These are phyloP conservation scores for Malthinus seriepunctatus DNA, from an alignment of 2,888 invertebrate species.

Conservation along the genomic window DNA sequence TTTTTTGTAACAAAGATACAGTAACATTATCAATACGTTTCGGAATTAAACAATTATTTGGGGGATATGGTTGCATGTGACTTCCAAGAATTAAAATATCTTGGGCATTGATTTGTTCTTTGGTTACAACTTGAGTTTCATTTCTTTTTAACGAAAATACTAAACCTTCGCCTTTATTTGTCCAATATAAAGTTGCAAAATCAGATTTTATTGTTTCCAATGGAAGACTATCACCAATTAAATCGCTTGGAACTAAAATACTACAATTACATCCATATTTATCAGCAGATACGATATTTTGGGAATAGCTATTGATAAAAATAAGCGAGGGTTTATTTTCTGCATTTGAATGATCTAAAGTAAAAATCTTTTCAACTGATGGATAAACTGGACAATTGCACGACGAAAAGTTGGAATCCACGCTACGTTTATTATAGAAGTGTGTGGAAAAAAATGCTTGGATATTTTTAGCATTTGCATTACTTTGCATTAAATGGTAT, in stretches of 20 bases:
- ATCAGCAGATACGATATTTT: constrained; percentile 66
- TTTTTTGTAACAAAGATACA: constrained; percentile 58
- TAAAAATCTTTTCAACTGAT: constrained; percentile 65
- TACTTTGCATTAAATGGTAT: constrained; percentile 66
- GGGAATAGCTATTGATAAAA: constrained; percentile 66
- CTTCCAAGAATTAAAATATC: constrained; percentile 65
- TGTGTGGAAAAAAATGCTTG: constrained; percentile 59
- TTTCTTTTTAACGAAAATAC: constrained; percentile 65
- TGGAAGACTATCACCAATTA: constrained; percentile 57
- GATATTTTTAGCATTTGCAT: constrained; percentile 61
- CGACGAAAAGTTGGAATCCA: constrained; percentile 29
- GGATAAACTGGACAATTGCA: constrained; percentile 72
- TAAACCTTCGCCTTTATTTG: constrained; percentile 62
- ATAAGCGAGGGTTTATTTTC: constrained; percentile 59
- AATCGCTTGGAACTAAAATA: constrained; percentile 53
- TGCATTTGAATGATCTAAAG: constrained; percentile 68
- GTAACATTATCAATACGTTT: constrained; percentile 52
- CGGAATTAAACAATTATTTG: constrained; percentile 66
- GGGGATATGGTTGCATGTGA: constrained; percentile 78
- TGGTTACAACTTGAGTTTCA: constrained; percentile 6
- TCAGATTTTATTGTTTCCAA: constrained; percentile 72
- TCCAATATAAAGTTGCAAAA: constrained; percentile 75
- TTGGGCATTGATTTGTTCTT: constrained; percentile 52
- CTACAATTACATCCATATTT: constrained; percentile 69
- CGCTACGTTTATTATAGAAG: constrained; percentile 37